A percentile compares a stretch with the other conserved stretches of the same genome.
phyloP scores from a whole-genome alignment of 2,888 invertebrate genomes.

The Rotaria socialis region DNA sequence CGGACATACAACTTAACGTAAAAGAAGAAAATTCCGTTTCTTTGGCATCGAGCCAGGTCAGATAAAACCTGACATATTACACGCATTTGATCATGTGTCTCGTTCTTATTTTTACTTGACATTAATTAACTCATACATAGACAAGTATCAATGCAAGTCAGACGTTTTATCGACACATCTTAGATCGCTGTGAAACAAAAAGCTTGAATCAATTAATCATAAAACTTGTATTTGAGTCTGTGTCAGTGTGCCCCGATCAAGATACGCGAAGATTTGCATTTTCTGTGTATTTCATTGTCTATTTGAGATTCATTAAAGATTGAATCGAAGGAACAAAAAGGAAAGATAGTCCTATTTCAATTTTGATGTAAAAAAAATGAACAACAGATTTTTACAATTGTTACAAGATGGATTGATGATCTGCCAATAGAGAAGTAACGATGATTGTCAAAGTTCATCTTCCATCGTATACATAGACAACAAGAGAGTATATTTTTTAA shows the following conservation, averaged over 20 bases:
- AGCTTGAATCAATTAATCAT: background rate
- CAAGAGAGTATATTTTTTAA: background rate
- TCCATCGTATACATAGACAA: background rate
- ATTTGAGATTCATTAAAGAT: no score
- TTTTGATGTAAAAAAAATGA: background rate
- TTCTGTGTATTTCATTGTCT: no score
- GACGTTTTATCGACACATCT: background rate
- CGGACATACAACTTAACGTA: background rate
- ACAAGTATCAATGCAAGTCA: background rate
- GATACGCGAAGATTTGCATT: background rate
- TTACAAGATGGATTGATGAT: background rate
- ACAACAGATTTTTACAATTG: background rate
- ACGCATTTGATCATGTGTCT: background rate
- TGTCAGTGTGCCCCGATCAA: background rate
- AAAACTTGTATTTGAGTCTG: background rate
- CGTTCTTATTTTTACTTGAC: background rate
- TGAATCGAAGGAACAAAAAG: no score
- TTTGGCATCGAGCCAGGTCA: background rate
- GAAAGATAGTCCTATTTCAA: background rate
- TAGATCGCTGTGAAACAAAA: background rate
- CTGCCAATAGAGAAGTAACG: no score
- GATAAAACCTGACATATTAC: background rate
- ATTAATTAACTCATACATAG: background rate
- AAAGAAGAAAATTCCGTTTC: background rate
- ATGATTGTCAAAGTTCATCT: no score